Base-by-base conservation (phyloP, 2,113 vertebrate species). In the Pluvialis apricaria region DNA sequence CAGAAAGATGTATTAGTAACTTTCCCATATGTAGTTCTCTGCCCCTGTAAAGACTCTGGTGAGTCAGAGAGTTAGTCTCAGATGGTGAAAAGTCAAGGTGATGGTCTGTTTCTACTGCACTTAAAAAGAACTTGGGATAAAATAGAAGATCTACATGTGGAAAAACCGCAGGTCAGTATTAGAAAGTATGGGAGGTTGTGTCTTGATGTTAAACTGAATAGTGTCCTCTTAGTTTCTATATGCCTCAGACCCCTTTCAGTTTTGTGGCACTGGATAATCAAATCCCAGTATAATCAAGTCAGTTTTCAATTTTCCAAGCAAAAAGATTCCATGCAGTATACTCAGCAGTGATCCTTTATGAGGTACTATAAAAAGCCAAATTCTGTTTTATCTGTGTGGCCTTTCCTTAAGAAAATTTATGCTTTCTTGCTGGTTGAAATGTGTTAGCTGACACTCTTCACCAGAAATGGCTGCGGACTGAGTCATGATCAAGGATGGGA, bases 371-470 rank as follows among this genome's bases (percentile, higher is more conserved):
- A 92, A 96, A 96, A 94, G 38, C 38, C 80, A 92, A 91, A 92
- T 88, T 83, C 82, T 71, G 52, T 85, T 95, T 93, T 90, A 90
- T 92, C 88, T 73, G 1, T 78, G 79, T 93, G 94, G 88, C 94
- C 95, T 92, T 94, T 96, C 69, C 77, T 95, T 36, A 72, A 82
- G 88, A 93, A 96, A 95, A 97, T 94, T 64, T 95, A 94, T 96
- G 90, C 52, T 96, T 77, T 90, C 82, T 83, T 94, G 47, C 76
- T 96, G 72, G 13, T 84, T 95, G 69, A 96, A 94, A 93, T 96
- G 94, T 97, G 95, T 95, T 96, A 96, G 86, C 92, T 96, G 95
- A 86, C 95, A 96, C 88, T 81, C 88, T 75, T 77, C 83, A 88
- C 88, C 86, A 96, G 82, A 88, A 93, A 92, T 87, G 93, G 83